A percentile compares a stretch with the other conserved stretches of the same genome.
These are phyloP conservation scores for Eupithecia subfuscata DNA, from an alignment of 2,888 invertebrate genomes.

Conservation along the genomic window DNA sequence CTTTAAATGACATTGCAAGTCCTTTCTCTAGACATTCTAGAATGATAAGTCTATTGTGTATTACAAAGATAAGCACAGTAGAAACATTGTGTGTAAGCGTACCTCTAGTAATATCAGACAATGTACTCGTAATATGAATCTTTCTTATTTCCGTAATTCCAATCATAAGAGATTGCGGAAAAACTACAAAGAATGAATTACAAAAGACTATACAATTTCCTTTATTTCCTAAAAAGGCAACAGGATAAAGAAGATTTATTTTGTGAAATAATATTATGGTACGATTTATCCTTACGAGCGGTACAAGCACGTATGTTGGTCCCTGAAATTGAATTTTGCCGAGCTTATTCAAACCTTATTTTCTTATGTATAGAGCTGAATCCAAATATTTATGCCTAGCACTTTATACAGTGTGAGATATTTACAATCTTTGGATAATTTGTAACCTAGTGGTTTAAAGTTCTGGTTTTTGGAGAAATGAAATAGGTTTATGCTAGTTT, in stretches of 20 bases:
- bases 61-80: not conserved
- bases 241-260: constrained; percentile 13
- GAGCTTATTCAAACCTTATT: not conserved
- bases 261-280: constrained; percentile 10
- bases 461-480: not conserved
- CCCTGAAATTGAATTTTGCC: not conserved
- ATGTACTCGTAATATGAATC: not conserved
- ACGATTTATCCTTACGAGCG: constrained; percentile 7
- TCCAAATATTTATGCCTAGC: not conserved
- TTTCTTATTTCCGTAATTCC: constrained; percentile 9
- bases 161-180: constrained; percentile 14
- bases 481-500: too few relatives aligned
- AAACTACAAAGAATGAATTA: constrained; percentile 13
- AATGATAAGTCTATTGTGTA: not conserved
- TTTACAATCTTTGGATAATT: constrained; percentile 1
- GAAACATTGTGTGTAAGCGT: not conserved
- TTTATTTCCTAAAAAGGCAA: constrained; percentile 15
- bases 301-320: not conserved
- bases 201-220: constrained; percentile 14
- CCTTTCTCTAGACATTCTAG: not conserved
- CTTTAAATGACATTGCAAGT: too few relatives aligned
- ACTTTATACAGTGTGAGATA: not conserved
- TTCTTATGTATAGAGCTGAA: not conserved
- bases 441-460: not conserved
- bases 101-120: constrained; percentile 2